Evolutionary conservation across 2,797 vertebrate genomes (phyloP), one percentile per base, ranked within the genome.

Genomic region (Chaenodraco wilsoni): DNA sequence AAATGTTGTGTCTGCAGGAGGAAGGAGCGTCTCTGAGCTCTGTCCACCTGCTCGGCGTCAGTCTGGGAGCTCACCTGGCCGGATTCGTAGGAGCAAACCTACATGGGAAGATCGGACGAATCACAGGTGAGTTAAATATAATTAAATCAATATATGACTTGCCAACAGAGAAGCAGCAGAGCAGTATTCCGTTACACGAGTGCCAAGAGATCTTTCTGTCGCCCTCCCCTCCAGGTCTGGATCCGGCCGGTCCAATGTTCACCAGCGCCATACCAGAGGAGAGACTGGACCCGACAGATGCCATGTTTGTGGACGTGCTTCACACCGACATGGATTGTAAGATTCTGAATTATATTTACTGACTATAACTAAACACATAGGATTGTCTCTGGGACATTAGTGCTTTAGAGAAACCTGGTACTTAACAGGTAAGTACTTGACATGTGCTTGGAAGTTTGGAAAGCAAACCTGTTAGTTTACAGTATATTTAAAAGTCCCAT

Each of bases 61-160:
- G 98, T 69, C 95, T 99, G 65, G 98, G 98, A 15, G 98, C 98
- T 90, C 98, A 99, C 76, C 78, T 99, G 83, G 96, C 97, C 17
- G 98, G 98, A 52, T 97, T 95, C 59, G 95, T 98, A 16, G 98
- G 98, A 1, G 94, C 97, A 4, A 95, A 91, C 78, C 96, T 98
- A 86, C 91, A 93, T 56, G 98, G 98, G 5, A 94, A 88, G 88
- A 90, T 99, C 51, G 96, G 97, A 72, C 96, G 97, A 81, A 98
- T 99, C 85, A 98, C 98, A 93, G 98, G 98, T 98, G 91, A 92
- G 59, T 9, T 27, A 27, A 27, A 27, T 27, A 27, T 27, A 37
- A 37, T 37, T 37, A 37, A 37, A 37, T 37, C 33, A 37, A 37
- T 37, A 37, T 37, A 9, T 37, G 6, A 37, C 33, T 9, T 37